phyloP scores from a whole-genome alignment of 2,113 vertebrate genomes.

The Copsychus sechellarum region DNA sequence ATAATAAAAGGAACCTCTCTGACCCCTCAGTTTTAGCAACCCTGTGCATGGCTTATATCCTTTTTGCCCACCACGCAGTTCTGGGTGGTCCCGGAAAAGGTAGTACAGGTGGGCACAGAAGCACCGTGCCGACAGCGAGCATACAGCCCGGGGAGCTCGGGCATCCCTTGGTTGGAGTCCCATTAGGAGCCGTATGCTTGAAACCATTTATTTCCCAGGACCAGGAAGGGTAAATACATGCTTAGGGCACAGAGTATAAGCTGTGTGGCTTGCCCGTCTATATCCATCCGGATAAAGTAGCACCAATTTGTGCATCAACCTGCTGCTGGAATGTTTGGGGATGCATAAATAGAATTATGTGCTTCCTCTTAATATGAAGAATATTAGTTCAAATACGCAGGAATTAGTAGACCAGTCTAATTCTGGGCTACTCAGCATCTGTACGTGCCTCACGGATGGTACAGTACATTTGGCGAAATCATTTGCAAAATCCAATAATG shows the following conservation, averaged over 20 bases:
- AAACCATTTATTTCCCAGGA: not conserved
- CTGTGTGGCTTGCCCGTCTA: accelerated
- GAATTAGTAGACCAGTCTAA: not conserved
- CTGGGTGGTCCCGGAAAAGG: accelerated
- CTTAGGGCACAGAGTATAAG: not conserved
- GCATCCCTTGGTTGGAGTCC: too few relatives aligned
- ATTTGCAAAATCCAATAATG: accelerated
- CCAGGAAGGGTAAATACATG: not conserved
- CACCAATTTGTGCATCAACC: accelerated
- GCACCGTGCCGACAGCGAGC: accelerated
- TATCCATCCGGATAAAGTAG: not conserved
- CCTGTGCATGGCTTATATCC: accelerated
- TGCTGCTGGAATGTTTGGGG: not conserved
- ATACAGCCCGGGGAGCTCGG: accelerated
- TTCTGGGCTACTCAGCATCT: not conserved
- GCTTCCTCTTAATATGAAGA: not conserved
- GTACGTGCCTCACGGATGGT: too few relatives aligned
- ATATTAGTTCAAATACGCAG: not conserved
- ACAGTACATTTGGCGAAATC: not conserved
- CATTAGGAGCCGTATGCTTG: not conserved
- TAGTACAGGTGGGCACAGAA: accelerated
- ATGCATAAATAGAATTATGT: not conserved
- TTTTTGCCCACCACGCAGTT: accelerated
- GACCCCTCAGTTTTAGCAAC: accelerated
- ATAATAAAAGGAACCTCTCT: accelerated